Evolutionary conservation across 1,140 invertebrate genomes (phyloP).

Genomic region (Berghia stephanieae): DNA sequence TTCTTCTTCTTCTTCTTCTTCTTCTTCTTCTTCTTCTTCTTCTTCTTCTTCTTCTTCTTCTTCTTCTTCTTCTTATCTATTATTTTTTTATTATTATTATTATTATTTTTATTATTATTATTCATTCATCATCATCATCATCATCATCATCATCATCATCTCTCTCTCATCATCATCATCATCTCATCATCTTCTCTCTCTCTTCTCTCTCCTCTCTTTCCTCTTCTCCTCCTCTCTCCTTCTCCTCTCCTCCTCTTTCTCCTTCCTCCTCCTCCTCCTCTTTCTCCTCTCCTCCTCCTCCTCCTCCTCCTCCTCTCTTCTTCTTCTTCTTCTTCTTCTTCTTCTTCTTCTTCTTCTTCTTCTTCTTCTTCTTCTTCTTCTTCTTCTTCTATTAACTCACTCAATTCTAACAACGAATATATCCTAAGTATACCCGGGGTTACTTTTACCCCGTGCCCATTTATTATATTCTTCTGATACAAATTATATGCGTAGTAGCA

Average conservation of each 20-base stretch:
- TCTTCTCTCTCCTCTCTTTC: not conserved
- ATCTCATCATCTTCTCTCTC: not conserved
- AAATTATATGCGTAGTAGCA: no score
- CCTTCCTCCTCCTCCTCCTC: not conserved
- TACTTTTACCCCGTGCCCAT: no score
- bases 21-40: not conserved
- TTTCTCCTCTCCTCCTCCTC: not conserved
- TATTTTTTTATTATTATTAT: not conserved
- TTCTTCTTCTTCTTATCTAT: no score
- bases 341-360: not conserved
- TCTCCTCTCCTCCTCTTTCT: not conserved
- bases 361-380: not conserved
- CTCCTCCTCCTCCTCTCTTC: not conserved
- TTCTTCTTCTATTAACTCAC: not conserved
- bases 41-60: not conserved
- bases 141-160: no score
- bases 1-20: not conserved
- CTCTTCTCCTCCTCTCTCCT: not conserved
- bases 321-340: not conserved
- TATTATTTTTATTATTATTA: not conserved
- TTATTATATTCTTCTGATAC: no score
- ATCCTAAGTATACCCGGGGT: no score
- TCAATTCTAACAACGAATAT: no score
- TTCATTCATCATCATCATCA: no score
- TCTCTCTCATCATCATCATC: not conserved